Evolutionary conservation across 2,797 vertebrate genomes (phyloP).

Genomic region (Mallotus villosus): DNA sequence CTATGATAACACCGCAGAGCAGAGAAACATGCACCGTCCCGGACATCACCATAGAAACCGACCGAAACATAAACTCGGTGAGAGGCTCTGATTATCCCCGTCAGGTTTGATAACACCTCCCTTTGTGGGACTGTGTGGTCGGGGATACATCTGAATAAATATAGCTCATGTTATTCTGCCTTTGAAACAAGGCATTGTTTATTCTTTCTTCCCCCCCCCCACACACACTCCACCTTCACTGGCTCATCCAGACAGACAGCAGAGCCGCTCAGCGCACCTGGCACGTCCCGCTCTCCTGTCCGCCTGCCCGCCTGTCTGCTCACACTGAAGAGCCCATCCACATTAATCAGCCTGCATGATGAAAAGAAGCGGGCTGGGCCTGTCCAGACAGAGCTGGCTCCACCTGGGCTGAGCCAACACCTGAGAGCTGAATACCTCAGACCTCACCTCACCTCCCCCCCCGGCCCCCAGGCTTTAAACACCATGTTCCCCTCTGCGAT

Average conservation of each 20-base stretch:
- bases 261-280: slow-evolving; percentile 27
- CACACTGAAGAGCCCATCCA: slow-evolving; percentile 19
- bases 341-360: slow-evolving; percentile 22
- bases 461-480: slow-evolving; percentile 15
- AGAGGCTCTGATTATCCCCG: slow-evolving; percentile 22
- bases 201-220: slow-evolving; percentile 1
- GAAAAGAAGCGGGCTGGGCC: slow-evolving; percentile 16
- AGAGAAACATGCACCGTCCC: slow-evolving; percentile 45
- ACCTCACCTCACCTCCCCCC: slow-evolving; percentile 11
- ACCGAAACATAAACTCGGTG: slow-evolving; percentile 36
- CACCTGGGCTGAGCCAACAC: slow-evolving; percentile 49
- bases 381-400: slow-evolving; percentile 42
- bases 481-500: slow-evolving; percentile 9
- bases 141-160: slow-evolving; percentile 36
- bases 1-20: slow-evolving; percentile 48
- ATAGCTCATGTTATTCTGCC: slow-evolving; percentile 10
- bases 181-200: slow-evolving; percentile 33
- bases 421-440: slow-evolving; percentile 48
- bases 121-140: slow-evolving; percentile 25
- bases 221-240: background rate
- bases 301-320: background rate
- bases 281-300: background rate
- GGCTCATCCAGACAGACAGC: background rate
- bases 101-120: slow-evolving; percentile 26
- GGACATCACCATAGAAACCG: slow-evolving; percentile 34